Percentiles rank a stretch among this genome's conserved stretches.
phyloP scores from a whole-genome alignment of 1,140 invertebrate genomes.

The Macrocentrus cingulum region DNA sequence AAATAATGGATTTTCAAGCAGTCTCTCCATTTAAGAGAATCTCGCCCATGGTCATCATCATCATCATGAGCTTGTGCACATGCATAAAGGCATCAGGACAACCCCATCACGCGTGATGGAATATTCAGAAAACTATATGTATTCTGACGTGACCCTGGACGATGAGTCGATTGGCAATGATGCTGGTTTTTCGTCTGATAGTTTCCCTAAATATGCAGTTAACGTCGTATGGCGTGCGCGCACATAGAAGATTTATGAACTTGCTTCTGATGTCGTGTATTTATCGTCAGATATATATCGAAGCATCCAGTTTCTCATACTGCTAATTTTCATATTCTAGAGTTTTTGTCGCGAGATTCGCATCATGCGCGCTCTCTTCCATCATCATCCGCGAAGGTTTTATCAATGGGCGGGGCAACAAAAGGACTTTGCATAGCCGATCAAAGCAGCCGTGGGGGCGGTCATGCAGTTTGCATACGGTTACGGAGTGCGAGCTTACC shows the following conservation, averaged over 20 bases:
- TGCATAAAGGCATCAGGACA: slow-evolving; percentile 35
- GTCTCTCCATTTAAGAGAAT: slow-evolving; percentile 52
- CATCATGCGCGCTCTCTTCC: too few relatives aligned
- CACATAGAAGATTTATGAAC: slow-evolving; percentile 22
- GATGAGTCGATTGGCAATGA: slow-evolving; percentile 38
- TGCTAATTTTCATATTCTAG: neutral
- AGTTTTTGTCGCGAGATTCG: too few relatives aligned
- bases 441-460: slow-evolving; percentile 51
- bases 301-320: neutral
- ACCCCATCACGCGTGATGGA: slow-evolving; percentile 19
- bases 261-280: slow-evolving; percentile 14
- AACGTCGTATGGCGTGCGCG: neutral
- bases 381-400: too few relatives aligned
- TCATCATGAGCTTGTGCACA: slow-evolving; percentile 46
- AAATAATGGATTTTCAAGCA: slow-evolving; percentile 55
- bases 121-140: neutral
- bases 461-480: slow-evolving; percentile 56
- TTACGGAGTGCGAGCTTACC: slow-evolving; percentile 44
- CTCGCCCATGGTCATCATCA: slow-evolving; percentile 27
- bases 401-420: slow-evolving; percentile 53
- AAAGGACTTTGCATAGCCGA: slow-evolving; percentile 57
- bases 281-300: slow-evolving; percentile 7
- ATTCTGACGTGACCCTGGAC: neutral
- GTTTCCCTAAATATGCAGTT: slow-evolving; percentile 50
- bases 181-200: slow-evolving; percentile 46